Evolutionary conservation across 2,113 vertebrate genomes (phyloP).

Genomic region (Oryzias javanicus): DNA sequence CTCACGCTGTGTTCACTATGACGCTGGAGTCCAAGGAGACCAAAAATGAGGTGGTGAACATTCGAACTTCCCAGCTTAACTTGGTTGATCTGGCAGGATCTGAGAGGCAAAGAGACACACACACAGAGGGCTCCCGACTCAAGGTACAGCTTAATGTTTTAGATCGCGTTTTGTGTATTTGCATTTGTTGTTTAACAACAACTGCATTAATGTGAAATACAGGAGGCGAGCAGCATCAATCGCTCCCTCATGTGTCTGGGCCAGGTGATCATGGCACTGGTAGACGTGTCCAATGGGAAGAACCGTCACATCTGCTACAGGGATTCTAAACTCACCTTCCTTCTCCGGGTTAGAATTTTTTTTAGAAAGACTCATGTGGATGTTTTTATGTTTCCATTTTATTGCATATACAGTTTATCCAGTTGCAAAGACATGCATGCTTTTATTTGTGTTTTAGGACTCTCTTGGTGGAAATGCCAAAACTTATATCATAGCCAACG

Average conservation of each 20-base stretch:
- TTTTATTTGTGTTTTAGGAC: constrained; percentile 76
- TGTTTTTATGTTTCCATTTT: neutral
- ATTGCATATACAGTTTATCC: too few relatives aligned
- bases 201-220: constrained; percentile 1
- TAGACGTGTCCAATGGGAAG: constrained; percentile 91
- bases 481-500: constrained; percentile 93
- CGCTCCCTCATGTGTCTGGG: constrained; percentile 91
- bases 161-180: neutral
- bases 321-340: constrained; percentile 95
- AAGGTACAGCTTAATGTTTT: constrained; percentile 76
- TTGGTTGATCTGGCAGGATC: constrained; percentile 95
- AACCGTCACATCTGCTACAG: constrained; percentile 92
- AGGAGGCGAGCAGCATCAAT: constrained; percentile 98
- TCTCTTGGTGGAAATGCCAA: constrained; percentile 97
- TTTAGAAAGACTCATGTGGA: too few relatives aligned
- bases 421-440: too few relatives aligned
- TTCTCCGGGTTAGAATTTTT: constrained; percentile 80
- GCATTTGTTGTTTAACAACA: constrained; percentile 1
- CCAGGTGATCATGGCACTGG: constrained; percentile 92
- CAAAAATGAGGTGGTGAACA: constrained; percentile 85
- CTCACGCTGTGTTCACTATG: constrained; percentile 94
- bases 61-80: constrained; percentile 90
- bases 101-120: constrained; percentile 92
- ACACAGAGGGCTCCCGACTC: constrained; percentile 87
- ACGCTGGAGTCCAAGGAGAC: constrained; percentile 92